phyloP scores from a whole-genome alignment of 2,888 invertebrate species.

The Parnassius glacialis region DNA sequence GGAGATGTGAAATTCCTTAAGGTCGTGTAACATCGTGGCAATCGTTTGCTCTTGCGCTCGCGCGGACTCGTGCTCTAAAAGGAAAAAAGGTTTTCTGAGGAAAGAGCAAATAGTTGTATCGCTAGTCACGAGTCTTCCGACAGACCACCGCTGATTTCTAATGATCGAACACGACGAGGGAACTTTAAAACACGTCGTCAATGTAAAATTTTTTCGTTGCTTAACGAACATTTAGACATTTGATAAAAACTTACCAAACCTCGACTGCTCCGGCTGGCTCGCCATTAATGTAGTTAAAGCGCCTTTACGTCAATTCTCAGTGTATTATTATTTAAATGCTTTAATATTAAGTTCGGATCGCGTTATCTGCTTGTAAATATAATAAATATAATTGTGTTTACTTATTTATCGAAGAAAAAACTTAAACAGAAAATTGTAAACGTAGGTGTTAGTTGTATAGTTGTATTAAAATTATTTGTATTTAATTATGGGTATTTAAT shows the following conservation, averaged over 20 bases:
- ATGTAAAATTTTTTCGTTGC: conserved; percentile 31
- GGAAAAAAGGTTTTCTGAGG: conserved; percentile 76
- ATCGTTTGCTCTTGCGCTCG: conserved; percentile 75
- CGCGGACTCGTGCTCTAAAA: conserved; percentile 75
- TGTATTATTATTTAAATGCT: conserved; percentile 81
- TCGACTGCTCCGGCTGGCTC: conserved; percentile 66
- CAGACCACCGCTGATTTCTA: conserved; percentile 69
- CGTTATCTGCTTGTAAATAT: conserved; percentile 80
- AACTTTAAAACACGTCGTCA: conserved; percentile 28
- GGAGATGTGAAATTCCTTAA: conserved; percentile 79
- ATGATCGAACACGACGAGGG: conserved; percentile 29
- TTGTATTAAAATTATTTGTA: conserved; percentile 79
- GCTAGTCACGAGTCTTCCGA: conserved; percentile 72
- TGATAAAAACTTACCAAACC: conserved; percentile 34
- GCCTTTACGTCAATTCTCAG: conserved; percentile 80
- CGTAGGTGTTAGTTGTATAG: conserved; percentile 79
- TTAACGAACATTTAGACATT: conserved; percentile 26
- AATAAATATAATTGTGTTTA: conserved; percentile 68
- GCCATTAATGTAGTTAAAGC: conserved; percentile 72
- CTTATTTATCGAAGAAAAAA: conserved; percentile 76
- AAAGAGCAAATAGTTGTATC: conserved; percentile 67
- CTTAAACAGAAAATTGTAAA: conserved; percentile 74
- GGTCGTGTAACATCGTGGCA: conserved; percentile 70
- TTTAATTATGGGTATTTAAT: conserved; percentile 77
- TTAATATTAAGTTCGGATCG: conserved; percentile 72